A percentile compares a stretch with the other conserved stretches of the same genome.
phyloP scores from a whole-genome alignment of 2,113 vertebrate species.

The Eptatretus burgeri region DNA sequence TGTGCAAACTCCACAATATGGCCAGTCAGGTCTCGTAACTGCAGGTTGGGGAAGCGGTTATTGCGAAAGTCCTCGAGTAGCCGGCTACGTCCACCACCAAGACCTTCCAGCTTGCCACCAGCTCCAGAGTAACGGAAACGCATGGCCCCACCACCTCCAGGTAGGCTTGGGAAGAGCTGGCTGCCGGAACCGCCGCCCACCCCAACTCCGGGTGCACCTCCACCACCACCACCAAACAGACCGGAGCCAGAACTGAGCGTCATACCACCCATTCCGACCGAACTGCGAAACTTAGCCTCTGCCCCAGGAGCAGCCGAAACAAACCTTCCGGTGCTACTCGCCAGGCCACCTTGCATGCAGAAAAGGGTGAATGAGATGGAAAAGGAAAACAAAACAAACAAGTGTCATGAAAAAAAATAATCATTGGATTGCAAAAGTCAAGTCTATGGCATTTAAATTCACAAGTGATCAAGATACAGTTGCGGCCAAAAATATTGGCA shows the following conservation, averaged over 20 bases:
- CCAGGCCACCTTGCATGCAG: slow-evolving; percentile 44
- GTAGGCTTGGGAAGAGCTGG: too few relatives aligned
- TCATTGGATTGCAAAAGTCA: too few relatives aligned
- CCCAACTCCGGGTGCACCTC: slow-evolving; percentile 13
- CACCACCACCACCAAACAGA: slow-evolving; percentile 57
- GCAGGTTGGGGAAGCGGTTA: slow-evolving; percentile 82
- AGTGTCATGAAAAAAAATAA: too few relatives aligned
- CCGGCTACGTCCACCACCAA: slow-evolving; percentile 70
- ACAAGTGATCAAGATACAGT: too few relatives aligned
- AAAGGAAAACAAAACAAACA: too few relatives aligned
- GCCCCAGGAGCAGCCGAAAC: slow-evolving; percentile 86
- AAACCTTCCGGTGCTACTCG: slow-evolving; percentile 79
- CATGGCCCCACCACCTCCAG: slow-evolving; percentile 19
- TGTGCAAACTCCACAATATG: slow-evolving; percentile 94
- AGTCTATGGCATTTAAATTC: too few relatives aligned
- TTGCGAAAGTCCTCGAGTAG: slow-evolving; percentile 79
- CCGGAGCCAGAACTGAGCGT: slow-evolving; percentile 32
- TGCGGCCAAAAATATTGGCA: too few relatives aligned
- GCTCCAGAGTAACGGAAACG: slow-evolving; percentile 36
- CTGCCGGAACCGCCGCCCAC: background rate
- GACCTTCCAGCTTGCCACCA: slow-evolving; percentile 53
- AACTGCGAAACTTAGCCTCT: slow-evolving; percentile 67
- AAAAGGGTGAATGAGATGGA: background rate
- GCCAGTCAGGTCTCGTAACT: slow-evolving; percentile 62
- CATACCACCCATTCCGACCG: slow-evolving; percentile 14